A percentile compares a stretch with the other conserved stretches of the same genome.
These are phyloP conservation scores for Zelostemma sp. DNA, from an alignment of 1,140 invertebrate genomes.

Conservation along the genomic window DNA sequence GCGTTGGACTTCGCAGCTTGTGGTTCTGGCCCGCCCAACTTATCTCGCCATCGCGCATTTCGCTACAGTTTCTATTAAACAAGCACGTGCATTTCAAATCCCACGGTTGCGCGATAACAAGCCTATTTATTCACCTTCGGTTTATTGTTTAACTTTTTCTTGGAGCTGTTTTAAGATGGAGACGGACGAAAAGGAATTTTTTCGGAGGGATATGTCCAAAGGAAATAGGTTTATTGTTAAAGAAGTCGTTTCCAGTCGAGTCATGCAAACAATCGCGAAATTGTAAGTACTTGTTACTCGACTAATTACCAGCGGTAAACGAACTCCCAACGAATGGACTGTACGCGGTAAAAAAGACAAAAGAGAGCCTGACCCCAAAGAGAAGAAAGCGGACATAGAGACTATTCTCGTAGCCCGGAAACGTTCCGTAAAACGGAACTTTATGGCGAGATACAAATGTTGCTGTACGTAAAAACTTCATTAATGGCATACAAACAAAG, in stretches of 20 bases:
- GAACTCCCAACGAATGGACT: background rate
- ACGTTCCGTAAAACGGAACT: slow-evolving; percentile 1
- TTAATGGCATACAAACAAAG: too few relatives aligned
- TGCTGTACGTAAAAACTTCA: background rate
- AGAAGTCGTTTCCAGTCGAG: too few relatives aligned
- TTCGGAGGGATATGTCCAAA: too few relatives aligned
- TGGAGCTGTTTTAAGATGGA: too few relatives aligned
- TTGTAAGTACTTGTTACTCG: slow-evolving; percentile 7
- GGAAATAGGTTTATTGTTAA: too few relatives aligned
- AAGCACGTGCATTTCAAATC: slow-evolving; percentile 7
- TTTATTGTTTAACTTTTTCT: too few relatives aligned
- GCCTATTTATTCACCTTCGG: slow-evolving; percentile 10
- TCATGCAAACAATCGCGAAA: too few relatives aligned
- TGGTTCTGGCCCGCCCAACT: background rate
- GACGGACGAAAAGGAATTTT: too few relatives aligned
- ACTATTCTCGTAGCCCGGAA: slow-evolving; percentile 5
- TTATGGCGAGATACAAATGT: background rate
- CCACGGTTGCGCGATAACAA: slow-evolving; percentile 8
- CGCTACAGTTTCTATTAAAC: slow-evolving; percentile 13
- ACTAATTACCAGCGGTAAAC: slow-evolving; percentile 16
- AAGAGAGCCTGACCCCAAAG: slow-evolving; percentile 1
- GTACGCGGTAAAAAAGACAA: background rate
- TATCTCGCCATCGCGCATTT: background rate
- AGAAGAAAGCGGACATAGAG: background rate
- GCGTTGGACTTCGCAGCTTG: background rate